Evolutionary conservation across 2,113 vertebrate genomes (phyloP).

Genomic region (Romanogobio albipinnatus): DNA sequence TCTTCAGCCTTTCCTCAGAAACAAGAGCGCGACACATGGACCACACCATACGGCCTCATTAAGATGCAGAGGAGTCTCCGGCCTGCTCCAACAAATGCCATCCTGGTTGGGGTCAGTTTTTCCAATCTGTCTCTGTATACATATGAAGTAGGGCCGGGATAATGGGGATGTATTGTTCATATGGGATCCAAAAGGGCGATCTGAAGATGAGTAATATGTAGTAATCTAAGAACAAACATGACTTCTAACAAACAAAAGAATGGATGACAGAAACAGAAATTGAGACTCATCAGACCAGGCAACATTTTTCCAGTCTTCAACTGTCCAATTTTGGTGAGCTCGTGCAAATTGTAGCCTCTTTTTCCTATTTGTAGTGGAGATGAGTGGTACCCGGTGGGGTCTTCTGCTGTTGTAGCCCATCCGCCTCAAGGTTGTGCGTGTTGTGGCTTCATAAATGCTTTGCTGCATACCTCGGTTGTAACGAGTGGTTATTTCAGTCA

Average conservation of each 20-base stretch:
- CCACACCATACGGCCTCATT: conserved; percentile 28
- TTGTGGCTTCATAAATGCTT: no score
- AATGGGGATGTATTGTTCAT: conserved; percentile 26
- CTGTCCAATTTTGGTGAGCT: no score
- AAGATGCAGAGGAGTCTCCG: conserved; percentile 42
- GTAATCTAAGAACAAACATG: neutral
- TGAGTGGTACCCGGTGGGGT: no score
- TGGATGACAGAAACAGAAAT: no score
- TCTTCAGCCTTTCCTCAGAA: conserved; percentile 41
- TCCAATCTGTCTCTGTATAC: conserved; percentile 43
- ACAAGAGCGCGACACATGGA: neutral
- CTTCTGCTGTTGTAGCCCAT: no score
- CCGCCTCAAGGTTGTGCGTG: no score
- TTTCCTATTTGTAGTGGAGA: no score
- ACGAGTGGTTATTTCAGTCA: no score
- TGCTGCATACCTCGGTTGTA: no score
- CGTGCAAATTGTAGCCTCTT: no score
- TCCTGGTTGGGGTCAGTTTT: conserved; percentile 32
- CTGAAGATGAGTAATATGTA: neutral
- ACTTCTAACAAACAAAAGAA: conserved; percentile 30
- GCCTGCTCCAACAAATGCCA: conserved; percentile 41
- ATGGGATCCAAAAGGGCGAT: conserved; percentile 14
- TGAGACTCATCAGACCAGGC: no score
- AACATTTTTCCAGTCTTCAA: no score
- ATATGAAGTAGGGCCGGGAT: neutral